Evolutionary conservation across 2,797 vertebrate species (phyloP), one percentile per base, ranked within the genome.

Genomic region (Mastacembelus armatus): DNA sequence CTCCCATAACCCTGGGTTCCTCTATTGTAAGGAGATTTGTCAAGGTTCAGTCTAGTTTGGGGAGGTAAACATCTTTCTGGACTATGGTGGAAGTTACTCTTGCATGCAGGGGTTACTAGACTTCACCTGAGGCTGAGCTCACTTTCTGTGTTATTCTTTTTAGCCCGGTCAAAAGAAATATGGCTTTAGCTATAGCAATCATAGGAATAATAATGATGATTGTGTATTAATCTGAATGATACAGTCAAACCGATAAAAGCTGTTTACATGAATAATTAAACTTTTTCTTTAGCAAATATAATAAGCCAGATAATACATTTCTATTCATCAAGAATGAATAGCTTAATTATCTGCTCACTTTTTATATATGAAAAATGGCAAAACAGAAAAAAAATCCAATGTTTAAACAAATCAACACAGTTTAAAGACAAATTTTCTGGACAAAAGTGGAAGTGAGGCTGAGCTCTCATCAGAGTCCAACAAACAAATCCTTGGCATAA

Each of bases 31-130:
- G 57, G 58, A 55, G 69, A 67, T 62, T 62, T 66, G 68, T 72
- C 5, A 43, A 50, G 39, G 52, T n/a, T 35, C 24, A 33, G 65
- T 48, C 22, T 16, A 21, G 66, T 79, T 80, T 50, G 11, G 42
- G 26, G 48, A 75, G 7, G 57, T 67, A 71, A 80, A 85, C 64
- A 36, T 71, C 69, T 78, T 59, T 36, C 32, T 42, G 32, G 59
- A 43, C 69, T 61, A 56, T 5, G 1, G 50, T 48, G 47, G 59
- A 61, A 70, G 59, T 47, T 55, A 40, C 58, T 66, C 24, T 50
- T 32, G 66, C 50, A 66, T 51, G 33, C 19, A 22, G 56, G 74
- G 80, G 71, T 70, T 68, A 65, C 44, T 1, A 1, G 32, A 68
- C 79, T 66, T 84, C 68, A 74, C 36, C 39, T 33, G 27, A 30